A percentile compares a stretch with the other conserved stretches of the same genome.
Evolutionary conservation across 2,888 invertebrate species (phyloP).

Genomic region (Scrobipalpa atriplicella): DNA sequence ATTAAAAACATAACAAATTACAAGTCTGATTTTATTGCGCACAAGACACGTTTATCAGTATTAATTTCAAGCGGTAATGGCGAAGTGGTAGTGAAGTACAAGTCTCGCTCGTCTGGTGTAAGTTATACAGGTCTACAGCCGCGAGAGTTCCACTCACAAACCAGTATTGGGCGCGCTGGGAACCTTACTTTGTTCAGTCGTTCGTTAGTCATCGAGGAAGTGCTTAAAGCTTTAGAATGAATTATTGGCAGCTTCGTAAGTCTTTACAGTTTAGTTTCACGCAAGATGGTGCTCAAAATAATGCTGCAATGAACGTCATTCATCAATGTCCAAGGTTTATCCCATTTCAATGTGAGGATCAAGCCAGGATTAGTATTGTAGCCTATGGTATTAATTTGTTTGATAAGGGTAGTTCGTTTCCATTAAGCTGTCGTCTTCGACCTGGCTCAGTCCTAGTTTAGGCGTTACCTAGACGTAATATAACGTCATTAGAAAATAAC

Average conservation of each 20-base stretch:
- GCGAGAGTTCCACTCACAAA: constrained; percentile 53
- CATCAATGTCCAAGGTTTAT: not conserved
- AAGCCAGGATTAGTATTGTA: not conserved
- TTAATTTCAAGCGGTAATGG: not conserved
- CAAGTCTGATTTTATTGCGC: not conserved
- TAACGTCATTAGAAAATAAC: constrained; percentile 2
- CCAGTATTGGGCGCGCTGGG: constrained; percentile 52
- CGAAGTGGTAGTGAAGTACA: not conserved
- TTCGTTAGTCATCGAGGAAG: constrained; percentile 45
- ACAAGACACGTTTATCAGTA: not conserved
- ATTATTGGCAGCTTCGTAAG: not conserved
- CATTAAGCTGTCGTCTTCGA: not conserved
- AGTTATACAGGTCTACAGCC: constrained; percentile 31
- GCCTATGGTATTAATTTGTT: not conserved
- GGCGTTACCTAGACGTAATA: not conserved
- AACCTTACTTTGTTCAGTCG: constrained; percentile 45
- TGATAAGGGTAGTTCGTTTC: not conserved
- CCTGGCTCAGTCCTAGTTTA: not conserved
- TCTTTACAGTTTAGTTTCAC: not conserved
- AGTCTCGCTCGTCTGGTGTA: not conserved
- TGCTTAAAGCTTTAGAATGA: constrained; percentile 38
- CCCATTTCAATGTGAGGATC: not conserved
- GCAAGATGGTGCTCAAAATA: too few species aligned
- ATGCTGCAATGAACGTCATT: not conserved
- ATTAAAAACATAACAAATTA: not conserved